Evolutionary conservation across 2,888 invertebrate genomes (phyloP).

Genomic region (Prosapia bicincta): DNA sequence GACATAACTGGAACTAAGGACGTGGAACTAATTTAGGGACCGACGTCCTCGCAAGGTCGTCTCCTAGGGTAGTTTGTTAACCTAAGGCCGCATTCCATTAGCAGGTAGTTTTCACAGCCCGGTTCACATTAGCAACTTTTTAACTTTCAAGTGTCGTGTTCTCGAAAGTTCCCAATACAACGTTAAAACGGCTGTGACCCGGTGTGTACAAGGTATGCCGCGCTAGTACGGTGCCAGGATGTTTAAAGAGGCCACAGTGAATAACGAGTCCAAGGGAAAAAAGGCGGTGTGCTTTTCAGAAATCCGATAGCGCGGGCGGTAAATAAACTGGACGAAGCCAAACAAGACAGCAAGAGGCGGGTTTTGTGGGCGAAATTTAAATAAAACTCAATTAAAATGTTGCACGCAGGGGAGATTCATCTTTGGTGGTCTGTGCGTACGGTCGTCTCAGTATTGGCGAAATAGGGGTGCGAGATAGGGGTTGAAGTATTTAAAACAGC

Average conservation of each 20-base stretch:
- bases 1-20: neutral
- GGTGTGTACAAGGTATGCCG: neutral
- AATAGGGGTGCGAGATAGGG: too few species aligned
- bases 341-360: neutral
- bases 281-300: neutral
- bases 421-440: slow-evolving; percentile 2
- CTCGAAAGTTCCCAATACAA: too few species aligned
- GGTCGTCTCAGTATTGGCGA: too few species aligned
- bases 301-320: neutral
- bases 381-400: neutral
- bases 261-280: neutral
- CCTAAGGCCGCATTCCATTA: neutral
- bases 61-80: neutral
- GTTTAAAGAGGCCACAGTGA: neutral
- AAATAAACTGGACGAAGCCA: neutral
- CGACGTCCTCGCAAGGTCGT: neutral
- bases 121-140: neutral
- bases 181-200: neutral
- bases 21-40: neutral
- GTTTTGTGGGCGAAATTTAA: neutral
- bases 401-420: neutral
- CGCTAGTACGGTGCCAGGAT: neutral
- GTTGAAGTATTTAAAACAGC: too few species aligned
- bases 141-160: too few species aligned
- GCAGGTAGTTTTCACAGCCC: neutral